Evolutionary conservation across 1,140 invertebrate species (phyloP).

Genomic region (Papilio dardanus): DNA sequence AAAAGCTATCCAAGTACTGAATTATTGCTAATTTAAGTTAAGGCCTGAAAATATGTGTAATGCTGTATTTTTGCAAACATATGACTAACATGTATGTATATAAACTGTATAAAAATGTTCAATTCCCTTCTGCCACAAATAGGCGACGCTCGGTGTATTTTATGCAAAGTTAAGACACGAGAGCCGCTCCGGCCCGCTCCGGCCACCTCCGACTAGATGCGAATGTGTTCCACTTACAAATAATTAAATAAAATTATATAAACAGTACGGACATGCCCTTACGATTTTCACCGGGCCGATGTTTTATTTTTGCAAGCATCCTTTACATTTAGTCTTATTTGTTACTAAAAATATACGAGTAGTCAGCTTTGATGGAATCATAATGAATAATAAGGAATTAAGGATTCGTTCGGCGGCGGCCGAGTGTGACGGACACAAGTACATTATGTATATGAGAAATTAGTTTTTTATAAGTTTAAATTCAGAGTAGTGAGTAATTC

Average conservation of each 20-base stretch:
- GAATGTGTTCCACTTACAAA: no score
- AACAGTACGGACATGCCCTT: background rate
- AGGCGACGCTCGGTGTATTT: background rate
- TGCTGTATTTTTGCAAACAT: slow-evolving; percentile 59
- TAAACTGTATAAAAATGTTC: slow-evolving; percentile 32
- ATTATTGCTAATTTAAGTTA: slow-evolving; percentile 44
- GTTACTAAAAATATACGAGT: no score
- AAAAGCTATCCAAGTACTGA: slow-evolving; percentile 55
- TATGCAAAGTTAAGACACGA: background rate
- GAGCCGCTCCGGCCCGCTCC: background rate
- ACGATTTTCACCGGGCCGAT: background rate
- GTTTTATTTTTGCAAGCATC: background rate
- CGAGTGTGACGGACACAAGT: no score
- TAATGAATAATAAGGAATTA: no score
- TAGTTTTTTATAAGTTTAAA: no score
- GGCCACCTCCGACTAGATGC: background rate
- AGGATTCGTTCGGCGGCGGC: no score
- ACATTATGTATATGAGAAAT: no score
- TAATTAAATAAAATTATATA: background rate
- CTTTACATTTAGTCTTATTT: no score
- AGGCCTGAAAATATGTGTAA: slow-evolving; percentile 45
- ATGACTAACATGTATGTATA: slow-evolving; percentile 39
- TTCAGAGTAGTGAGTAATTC: background rate
- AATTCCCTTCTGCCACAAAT: background rate
- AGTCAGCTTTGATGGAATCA: no score